A percentile compares a stretch with the other conserved stretches of the same genome.
Conservation (phyloP, 2,888 invertebrate species). For the Tribolium freemani region DNA sequence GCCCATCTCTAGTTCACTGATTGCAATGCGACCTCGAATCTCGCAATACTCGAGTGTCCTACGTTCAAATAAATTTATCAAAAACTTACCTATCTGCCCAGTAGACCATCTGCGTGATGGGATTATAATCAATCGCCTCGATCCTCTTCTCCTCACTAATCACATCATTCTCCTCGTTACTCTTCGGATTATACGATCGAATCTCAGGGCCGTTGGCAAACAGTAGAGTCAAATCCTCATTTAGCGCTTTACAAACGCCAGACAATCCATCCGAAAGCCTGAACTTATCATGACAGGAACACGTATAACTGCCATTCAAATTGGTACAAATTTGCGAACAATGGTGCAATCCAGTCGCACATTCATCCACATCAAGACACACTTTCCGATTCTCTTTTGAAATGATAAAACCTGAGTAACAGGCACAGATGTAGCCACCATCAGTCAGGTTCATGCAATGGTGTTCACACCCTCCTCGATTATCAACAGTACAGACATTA, state of each 20-base stretch:
- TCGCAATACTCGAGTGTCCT: no score
- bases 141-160: conserved; percentile 90
- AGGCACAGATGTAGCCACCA: conserved; percentile 91
- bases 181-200: conserved; percentile 77
- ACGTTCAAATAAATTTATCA: no score
- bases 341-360: conserved; percentile 83
- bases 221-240: conserved; percentile 77
- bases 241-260: conserved; percentile 84
- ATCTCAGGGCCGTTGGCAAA: conserved; percentile 92
- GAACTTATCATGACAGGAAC: conserved; percentile 89
- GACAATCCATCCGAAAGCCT: conserved; percentile 81
- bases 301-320: conserved; percentile 89
- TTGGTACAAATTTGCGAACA: conserved; percentile 96
- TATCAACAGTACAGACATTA: conserved; percentile 72
- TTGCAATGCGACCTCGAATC: no score
- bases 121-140: conserved; percentile 92
- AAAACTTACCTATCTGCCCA: conserved; percentile 82
- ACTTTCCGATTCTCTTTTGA: conserved; percentile 84
- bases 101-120: conserved; percentile 86
- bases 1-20: no score
- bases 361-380: conserved; percentile 93
- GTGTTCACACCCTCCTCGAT: conserved; percentile 90
- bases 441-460: conserved; percentile 88
- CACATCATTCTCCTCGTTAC: conserved; percentile 80
- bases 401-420: conserved; percentile 89